Conservation (phyloP, 2,797 vertebrate species). For the Cuculus canorus region DNA sequence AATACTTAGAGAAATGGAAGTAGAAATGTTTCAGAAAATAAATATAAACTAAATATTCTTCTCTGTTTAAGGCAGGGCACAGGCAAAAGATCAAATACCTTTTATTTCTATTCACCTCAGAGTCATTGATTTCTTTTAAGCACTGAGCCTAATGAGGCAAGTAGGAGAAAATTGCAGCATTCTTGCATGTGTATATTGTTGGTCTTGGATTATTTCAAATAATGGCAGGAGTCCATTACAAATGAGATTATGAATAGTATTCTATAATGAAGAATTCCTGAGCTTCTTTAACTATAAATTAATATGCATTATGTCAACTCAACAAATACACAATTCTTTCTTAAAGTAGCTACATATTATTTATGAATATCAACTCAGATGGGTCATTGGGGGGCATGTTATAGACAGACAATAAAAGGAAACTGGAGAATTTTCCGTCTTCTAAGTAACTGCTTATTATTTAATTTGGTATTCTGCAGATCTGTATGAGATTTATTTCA, state of each 20-base stretch:
- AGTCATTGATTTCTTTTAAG: conserved; percentile 70
- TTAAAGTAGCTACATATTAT: not conserved
- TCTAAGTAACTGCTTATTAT: not conserved
- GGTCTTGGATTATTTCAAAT: conserved; percentile 41
- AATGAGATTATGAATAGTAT: not conserved
- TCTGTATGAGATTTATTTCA: not conserved
- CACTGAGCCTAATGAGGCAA: conserved; percentile 69
- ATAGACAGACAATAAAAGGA: not conserved
- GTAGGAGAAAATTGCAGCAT: conserved; percentile 43
- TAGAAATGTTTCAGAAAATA: conserved; percentile 68
- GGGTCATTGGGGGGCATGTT: not conserved
- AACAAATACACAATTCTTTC: not conserved
- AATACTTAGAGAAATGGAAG: conserved; percentile 69
- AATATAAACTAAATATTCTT: conserved; percentile 39
- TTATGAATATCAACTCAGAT: not conserved
- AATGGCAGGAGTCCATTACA: not conserved
- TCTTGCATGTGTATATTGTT: not conserved
- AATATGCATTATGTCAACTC: not conserved
- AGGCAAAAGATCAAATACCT: conserved; percentile 56
- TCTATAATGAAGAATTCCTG: not conserved
- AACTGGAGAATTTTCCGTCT: not conserved
- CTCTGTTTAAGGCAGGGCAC: conserved; percentile 26
- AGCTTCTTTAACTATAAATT: not conserved
- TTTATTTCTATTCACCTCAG: conserved; percentile 58
- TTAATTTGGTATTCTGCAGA: not conserved